Conservation (phyloP, 1,140 invertebrate genomes). For the Lordiphosa collinella region DNA sequence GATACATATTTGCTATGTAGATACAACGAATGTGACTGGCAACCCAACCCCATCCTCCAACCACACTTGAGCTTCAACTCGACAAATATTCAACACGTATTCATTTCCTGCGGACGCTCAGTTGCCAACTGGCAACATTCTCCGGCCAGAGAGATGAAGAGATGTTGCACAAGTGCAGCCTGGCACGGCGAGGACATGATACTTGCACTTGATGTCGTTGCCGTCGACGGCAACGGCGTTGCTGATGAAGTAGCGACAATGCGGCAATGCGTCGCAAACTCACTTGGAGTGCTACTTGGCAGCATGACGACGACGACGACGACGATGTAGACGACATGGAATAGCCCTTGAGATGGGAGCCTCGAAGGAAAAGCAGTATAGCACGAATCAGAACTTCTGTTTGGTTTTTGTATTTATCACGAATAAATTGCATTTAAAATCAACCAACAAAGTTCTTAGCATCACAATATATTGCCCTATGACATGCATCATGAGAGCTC, state of each 20-base stretch:
- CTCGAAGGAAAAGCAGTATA: too few relatives aligned
- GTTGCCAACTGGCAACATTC: conserved; percentile 73
- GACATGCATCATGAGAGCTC: too few relatives aligned
- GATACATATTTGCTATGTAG: conserved; percentile 43
- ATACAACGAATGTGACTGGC: conserved; percentile 27
- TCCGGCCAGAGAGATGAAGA: conserved; percentile 21
- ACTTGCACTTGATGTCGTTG: conserved; percentile 67
- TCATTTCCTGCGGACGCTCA: conserved; percentile 73
- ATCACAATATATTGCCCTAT: too few relatives aligned
- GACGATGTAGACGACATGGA: conserved; percentile 1
- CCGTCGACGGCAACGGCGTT: conserved; percentile 14
- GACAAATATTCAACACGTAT: conserved; percentile 77
- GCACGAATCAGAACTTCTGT: too few relatives aligned
- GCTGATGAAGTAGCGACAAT: conserved; percentile 77
- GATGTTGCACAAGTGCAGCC: conserved; percentile 64
- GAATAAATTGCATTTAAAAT: background rate
- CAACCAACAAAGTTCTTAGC: too few relatives aligned
- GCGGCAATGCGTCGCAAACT: conserved; percentile 76
- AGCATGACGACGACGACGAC: conserved; percentile 26
- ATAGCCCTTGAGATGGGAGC: conserved; percentile 10
- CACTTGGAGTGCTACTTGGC: conserved; percentile 73
- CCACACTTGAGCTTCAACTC: conserved; percentile 72
- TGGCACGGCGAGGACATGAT: conserved; percentile 48
- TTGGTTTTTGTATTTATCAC: too few relatives aligned
- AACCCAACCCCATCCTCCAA: conserved; percentile 28